A percentile compares a stretch with the other conserved stretches of the same genome.
Conservation (phyloP, 2,113 vertebrate species). For the Tragelaphus imberbis region DNA sequence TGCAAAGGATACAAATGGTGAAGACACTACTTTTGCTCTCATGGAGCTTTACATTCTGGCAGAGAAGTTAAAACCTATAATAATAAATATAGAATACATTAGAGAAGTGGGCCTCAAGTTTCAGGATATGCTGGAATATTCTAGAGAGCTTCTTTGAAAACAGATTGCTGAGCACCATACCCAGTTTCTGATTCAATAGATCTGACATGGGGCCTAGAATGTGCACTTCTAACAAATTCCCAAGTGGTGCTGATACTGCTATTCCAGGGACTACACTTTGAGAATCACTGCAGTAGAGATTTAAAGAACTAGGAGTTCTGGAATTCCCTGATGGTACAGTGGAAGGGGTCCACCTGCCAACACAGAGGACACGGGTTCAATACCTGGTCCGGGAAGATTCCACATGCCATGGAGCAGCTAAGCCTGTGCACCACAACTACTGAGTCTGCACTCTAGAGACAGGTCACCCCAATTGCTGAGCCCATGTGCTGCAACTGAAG, state of each 20-base stretch:
- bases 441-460: not conserved
- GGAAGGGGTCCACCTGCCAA: not conserved
- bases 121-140: not conserved
- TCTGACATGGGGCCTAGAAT: not conserved
- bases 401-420: not conserved
- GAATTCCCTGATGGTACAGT: not conserved
- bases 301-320: not conserved
- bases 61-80: not conserved
- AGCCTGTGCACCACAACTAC: not conserved
- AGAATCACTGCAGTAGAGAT: not conserved
- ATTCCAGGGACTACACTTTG: not conserved
- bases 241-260: not conserved
- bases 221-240: not conserved
- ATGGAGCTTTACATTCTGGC: not conserved
- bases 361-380: not conserved
- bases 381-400: not conserved
- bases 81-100: not conserved
- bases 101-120: not conserved
- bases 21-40: not conserved
- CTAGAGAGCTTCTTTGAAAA: not conserved
- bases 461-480: not conserved
- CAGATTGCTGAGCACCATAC: not conserved
- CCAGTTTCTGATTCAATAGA: not conserved
- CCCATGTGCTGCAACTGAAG: not conserved
- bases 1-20: not conserved